Conservation (phyloP, 2,113 vertebrate species). For the Oryzias javanicus region DNA sequence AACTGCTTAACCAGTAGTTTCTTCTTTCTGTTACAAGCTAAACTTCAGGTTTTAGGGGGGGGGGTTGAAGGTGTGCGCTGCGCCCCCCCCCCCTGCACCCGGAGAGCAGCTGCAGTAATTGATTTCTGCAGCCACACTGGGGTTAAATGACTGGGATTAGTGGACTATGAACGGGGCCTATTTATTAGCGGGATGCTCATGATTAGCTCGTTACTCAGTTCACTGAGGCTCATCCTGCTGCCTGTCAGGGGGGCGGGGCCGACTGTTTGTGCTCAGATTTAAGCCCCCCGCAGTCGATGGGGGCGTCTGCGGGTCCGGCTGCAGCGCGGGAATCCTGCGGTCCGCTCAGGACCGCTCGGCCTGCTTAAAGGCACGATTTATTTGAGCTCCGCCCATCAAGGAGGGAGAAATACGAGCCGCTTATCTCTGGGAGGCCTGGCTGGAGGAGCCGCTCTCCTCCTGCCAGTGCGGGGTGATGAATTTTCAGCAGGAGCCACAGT, state of each 20-base stretch:
- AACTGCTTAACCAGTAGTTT: no score
- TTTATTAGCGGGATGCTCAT: slow-evolving; percentile 68
- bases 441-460: not conserved
- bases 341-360: no score
- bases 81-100: slow-evolving; percentile 15
- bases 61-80: not conserved
- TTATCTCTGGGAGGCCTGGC: not conserved
- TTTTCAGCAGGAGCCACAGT: slow-evolving; percentile 60
- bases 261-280: slow-evolving; percentile 33
- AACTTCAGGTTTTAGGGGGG: not conserved
- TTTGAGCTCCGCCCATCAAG: not conserved
- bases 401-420: not conserved
- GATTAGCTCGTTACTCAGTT: slow-evolving; percentile 71
- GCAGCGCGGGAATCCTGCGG: slow-evolving; percentile 13
- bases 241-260: slow-evolving; percentile 31
- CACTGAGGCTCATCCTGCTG: slow-evolving; percentile 47
- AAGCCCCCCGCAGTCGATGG: slow-evolving; percentile 29
- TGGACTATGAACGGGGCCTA: slow-evolving; percentile 67
- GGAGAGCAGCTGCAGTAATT: slow-evolving; percentile 55
- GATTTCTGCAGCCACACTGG: slow-evolving; percentile 58
- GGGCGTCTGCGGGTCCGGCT: slow-evolving; percentile 15
- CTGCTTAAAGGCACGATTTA: no score
- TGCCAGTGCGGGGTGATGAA: slow-evolving; percentile 1
- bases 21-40: not conserved
- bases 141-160: slow-evolving; percentile 65